phyloP scores from a whole-genome alignment of 2,797 vertebrate genomes.

The Phyllotis vaccarum region DNA sequence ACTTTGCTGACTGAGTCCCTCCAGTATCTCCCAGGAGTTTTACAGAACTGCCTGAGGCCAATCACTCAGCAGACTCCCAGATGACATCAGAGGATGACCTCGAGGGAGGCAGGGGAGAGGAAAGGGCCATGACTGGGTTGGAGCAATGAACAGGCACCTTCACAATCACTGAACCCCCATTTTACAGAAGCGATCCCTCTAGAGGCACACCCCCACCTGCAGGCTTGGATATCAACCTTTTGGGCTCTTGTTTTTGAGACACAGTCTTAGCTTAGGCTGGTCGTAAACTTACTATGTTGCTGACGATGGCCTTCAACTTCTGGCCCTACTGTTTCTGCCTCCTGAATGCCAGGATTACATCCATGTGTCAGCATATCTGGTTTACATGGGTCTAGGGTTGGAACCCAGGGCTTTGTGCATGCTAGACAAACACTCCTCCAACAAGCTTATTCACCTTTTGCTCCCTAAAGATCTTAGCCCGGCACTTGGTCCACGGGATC shows the following conservation, averaged over 20 bases:
- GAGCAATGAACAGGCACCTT: neutral
- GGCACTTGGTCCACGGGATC: neutral
- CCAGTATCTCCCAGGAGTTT: neutral
- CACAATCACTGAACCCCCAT: neutral
- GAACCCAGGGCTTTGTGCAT: neutral
- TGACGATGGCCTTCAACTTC: neutral
- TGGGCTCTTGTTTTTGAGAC: neutral
- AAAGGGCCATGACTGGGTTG: too few species aligned
- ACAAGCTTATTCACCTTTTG: neutral
- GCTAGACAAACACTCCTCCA: neutral
- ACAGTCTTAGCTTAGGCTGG: neutral
- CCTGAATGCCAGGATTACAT: neutral
- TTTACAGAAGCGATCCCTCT: neutral
- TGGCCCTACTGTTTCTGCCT: neutral
- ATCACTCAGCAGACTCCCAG: neutral
- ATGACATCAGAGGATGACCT: neutral
- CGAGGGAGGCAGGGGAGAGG: neutral
- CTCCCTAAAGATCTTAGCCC: constrained; percentile 20
- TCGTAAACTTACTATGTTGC: neutral
- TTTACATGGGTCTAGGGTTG: neutral
- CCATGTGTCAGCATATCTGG: neutral
- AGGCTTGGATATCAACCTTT: neutral
- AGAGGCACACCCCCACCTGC: rapidly evolving
- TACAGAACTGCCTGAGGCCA: neutral
- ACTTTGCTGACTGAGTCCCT: constrained; percentile 1